These are phyloP conservation scores for Empis livida DNA, from an alignment of 2,888 invertebrate genomes.

Conservation along the genomic window DNA sequence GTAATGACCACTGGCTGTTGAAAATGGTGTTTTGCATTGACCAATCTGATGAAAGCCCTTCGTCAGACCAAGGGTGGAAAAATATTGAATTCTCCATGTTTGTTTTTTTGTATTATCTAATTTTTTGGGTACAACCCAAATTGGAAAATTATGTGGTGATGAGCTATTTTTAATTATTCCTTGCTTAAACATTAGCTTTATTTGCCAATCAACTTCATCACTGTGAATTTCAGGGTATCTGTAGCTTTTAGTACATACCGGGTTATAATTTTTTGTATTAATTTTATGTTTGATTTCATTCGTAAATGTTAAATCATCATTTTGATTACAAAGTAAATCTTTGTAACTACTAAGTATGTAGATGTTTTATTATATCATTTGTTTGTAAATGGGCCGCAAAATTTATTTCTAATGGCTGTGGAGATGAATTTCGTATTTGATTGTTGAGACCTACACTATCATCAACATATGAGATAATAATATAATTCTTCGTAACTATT, in stretches of 20 bases:
- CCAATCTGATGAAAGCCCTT: not conserved
- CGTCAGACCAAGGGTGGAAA: not conserved
- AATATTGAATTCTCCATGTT: not conserved
- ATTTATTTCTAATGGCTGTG: no score
- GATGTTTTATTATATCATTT: not conserved
- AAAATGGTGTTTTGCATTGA: conserved; percentile 1
- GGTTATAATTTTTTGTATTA: conserved; percentile 4
- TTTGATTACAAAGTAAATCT: not conserved
- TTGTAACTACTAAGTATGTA: not conserved
- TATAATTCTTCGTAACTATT: not conserved
- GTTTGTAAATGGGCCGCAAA: no score
- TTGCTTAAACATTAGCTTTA: conserved; percentile 9
- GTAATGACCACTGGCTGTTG: not conserved
- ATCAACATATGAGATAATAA: not conserved
- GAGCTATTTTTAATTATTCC: conserved; percentile 13
- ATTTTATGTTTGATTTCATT: conserved; percentile 3
- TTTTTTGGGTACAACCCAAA: not conserved
- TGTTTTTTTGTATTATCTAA: not conserved
- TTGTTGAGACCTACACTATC: no score
- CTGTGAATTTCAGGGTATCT: conserved; percentile 11
- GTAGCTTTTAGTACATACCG: conserved; percentile 8
- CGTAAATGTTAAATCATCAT: not conserved
- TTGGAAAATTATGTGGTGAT: not conserved
- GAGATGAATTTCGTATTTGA: no score
- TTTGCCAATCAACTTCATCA: conserved; percentile 9